Evolutionary conservation across 2,888 invertebrate species (phyloP).

Genomic region (Rhopalosiphum nymphaeae): DNA sequence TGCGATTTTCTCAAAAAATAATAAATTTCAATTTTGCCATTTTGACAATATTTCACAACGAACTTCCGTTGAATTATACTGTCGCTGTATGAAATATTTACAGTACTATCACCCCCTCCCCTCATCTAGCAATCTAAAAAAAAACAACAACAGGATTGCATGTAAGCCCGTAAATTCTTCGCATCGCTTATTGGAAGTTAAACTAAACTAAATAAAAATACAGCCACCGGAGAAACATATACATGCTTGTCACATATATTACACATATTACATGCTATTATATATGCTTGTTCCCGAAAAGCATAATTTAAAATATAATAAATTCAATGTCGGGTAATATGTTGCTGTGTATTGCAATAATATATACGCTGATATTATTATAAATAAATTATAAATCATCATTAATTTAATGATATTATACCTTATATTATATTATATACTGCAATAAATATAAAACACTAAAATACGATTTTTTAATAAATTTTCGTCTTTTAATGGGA

Average conservation of each 20-base stretch:
- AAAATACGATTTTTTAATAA: background rate
- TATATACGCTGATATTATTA: background rate
- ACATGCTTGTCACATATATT: background rate
- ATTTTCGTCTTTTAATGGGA: background rate
- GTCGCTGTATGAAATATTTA: background rate
- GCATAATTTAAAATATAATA: background rate
- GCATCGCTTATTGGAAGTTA: background rate
- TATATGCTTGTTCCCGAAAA: background rate
- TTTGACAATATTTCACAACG: background rate
- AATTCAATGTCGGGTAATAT: background rate
- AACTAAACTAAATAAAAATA: background rate
- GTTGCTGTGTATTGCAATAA: background rate
- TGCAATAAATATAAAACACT: background rate
- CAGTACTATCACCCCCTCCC: background rate
- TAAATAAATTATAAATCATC: background rate
- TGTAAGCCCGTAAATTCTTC: background rate
- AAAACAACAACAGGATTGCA: background rate
- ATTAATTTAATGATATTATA: background rate
- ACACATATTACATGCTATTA: background rate
- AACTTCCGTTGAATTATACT: background rate
- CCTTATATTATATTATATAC: background rate
- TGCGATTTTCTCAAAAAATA: background rate
- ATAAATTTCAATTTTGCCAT: constrained; percentile 25
- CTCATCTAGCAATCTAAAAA: background rate
- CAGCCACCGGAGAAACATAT: background rate